These are phyloP conservation scores for Campylorhamphus procurvoides DNA, from an alignment of 2,113 vertebrate genomes.

Conservation along the genomic window DNA sequence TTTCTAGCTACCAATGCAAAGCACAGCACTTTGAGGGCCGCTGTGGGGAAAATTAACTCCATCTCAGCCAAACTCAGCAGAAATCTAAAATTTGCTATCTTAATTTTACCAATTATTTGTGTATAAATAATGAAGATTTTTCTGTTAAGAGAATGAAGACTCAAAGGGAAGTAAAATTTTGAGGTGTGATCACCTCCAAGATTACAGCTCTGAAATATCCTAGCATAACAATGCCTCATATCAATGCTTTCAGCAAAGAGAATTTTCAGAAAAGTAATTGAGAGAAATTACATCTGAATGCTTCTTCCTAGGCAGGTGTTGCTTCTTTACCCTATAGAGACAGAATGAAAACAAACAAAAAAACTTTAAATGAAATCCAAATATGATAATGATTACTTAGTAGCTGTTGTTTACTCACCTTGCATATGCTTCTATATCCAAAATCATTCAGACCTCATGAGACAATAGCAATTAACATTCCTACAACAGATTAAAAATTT, in stretches of 20 bases:
- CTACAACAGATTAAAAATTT: slow-evolving; percentile 5
- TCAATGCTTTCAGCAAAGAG: neutral
- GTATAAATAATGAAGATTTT: neutral
- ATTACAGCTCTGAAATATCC: neutral
- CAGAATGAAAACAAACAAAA: slow-evolving; percentile 5
- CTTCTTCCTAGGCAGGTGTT: slow-evolving; percentile 28
- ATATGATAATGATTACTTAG: slow-evolving; percentile 33
- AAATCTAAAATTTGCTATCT: neutral
- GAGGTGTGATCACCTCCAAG: neutral
- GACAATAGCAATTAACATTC: slow-evolving; percentile 41
- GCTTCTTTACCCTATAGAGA: neutral
- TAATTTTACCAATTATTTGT: neutral
- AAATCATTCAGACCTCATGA: slow-evolving; percentile 39
- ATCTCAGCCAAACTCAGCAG: neutral
- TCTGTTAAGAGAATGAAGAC: neutral
- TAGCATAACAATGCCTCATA: neutral
- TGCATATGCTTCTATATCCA: slow-evolving; percentile 48
- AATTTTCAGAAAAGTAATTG: neutral
- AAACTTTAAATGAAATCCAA: slow-evolving; percentile 42
- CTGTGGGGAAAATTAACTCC: neutral
- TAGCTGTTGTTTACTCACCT: slow-evolving; percentile 48
- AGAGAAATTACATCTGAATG: neutral
- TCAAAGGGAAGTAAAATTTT: neutral
- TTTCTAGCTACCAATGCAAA: neutral
- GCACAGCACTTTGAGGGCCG: neutral